Evolutionary conservation across 2,797 vertebrate genomes (phyloP), one percentile per base, ranked within the genome.

Genomic region (Hippopotamyrus pictus): DNA sequence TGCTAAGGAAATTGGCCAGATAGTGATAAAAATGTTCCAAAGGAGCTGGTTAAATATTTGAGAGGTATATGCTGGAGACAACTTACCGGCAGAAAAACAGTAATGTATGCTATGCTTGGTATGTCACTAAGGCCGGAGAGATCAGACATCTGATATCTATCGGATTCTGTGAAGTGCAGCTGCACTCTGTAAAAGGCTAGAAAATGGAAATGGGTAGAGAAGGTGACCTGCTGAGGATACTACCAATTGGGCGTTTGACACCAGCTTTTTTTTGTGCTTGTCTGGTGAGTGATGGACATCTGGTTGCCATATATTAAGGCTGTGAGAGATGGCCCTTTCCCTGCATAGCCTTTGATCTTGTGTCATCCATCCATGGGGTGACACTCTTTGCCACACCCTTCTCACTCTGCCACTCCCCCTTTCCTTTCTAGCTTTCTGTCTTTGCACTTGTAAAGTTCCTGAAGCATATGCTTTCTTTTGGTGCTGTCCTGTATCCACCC

Each of bases 131-230:
- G 59, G 82, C 82, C 19, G 46, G 46, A 59, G 88, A 44, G 86
- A 2, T 82, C 87, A 4, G 89, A 51, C 86, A 91, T 88, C 5
- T 86, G 88, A 89, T 88, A 84, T 86, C 57, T 8, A 50, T 88
- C 41, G 3, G 59, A 84, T 90, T 87, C 86, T 82, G 54, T 22
- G 53, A 73, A 19, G 87, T 90, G 88, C 91, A 93, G 91, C 91
- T 93, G 91, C 88, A 53, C 87, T 86, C 86, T 89, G 90, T 88
- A 92, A 90, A 91, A 92, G 88, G 59, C 19, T 11, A 50, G 14
- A 59, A 88, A 90, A 76, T 37, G 12, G 37, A 19, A 14, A 44
- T 37, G 29, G 37, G 92, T 90, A 89, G 65, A 87, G 69, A 84
- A 50, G 54, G 51, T 65, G 87, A 33, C 46, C 86, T 53, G 11